Evolutionary conservation across 2,797 vertebrate species (phyloP), one percentile per base, ranked within the genome.

Genomic region (Babyrousa celebensis): DNA sequence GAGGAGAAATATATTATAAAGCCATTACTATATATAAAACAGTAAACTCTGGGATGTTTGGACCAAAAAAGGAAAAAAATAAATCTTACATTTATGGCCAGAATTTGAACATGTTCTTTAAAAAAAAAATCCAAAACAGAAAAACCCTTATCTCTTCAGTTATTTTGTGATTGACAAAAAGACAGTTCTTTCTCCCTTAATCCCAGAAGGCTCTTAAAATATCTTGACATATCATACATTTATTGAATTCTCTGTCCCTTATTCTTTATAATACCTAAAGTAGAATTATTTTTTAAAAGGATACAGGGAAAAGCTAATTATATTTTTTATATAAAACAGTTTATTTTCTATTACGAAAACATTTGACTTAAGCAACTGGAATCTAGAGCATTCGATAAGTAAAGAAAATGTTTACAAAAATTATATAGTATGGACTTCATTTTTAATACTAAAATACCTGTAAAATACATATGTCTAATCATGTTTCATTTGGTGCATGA

Each of bases 131-230:
- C 14, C 4, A 8, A 18, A 83, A 67, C 32, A 32, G 75, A 83
- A 32, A 70, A 63, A 20, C 32, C 12, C 0, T 1, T 52, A 29
- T 79, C 20, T 94, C 25, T 82, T 48, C 7, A 52, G 32, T 86
- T 85, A 68, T 74, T 82, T 89, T 91, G 23, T 94, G 67, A 85
- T 54, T 86, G 65, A 54, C 29, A 92, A 86, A 96, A 86, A 83
- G 58, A 62, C 3, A 63, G 9, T 82, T 84, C 20, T 65, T 91
- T 79, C 1, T 40, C 43, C 12, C 16, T 71, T 8, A 95, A 89
- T 75, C 7, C 16, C 25, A 36, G 60, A 89, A 93, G 5, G 0
- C 12, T 78, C 43, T 74, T 67, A 67, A 92, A 91, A 91, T 94
- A 91, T 82, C 70, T 82, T 86, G 58, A 75, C 40, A 32, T 32